Evolutionary conservation across 2,888 invertebrate species (phyloP).

Genomic region (Orgyia antiqua): DNA sequence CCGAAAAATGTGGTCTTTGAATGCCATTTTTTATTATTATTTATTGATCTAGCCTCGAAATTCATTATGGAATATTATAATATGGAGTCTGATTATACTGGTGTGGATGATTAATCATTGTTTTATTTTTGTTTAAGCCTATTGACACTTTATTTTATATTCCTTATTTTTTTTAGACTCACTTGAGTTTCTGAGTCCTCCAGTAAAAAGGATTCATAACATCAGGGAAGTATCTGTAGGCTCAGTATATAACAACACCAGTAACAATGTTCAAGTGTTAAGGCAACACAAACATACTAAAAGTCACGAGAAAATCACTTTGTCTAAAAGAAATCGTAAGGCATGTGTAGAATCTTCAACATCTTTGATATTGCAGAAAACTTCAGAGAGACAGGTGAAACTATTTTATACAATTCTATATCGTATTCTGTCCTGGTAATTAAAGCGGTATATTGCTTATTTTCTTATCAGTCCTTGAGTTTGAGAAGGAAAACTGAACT

Average conservation of each 20-base stretch:
- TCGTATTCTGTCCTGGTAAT: too few species aligned
- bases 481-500: too few species aligned
- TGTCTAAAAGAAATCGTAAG: constrained; percentile 1
- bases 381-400: constrained; percentile 31
- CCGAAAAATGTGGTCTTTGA: constrained; percentile 18
- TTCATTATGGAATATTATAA: constrained; percentile 46
- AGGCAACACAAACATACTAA: constrained; percentile 8
- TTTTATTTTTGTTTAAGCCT: constrained; percentile 11
- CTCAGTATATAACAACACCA: constrained; percentile 7
- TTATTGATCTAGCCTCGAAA: constrained; percentile 28
- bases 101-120: constrained; percentile 30
- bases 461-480: too few species aligned
- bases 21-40: constrained; percentile 23
- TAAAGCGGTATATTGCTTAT: too few species aligned
- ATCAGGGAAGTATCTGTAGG: constrained; percentile 11
- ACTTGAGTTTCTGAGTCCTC: constrained; percentile 45
- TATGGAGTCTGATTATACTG: constrained; percentile 39
- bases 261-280: constrained; percentile 12
- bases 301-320: neutral
- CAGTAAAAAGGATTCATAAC: constrained; percentile 33
- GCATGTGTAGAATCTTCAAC: constrained; percentile 14
- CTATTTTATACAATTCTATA: too few species aligned
- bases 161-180: constrained; percentile 49
- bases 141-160: constrained; percentile 25
- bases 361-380: constrained; percentile 38